phyloP scores from a whole-genome alignment of 2,888 invertebrate genomes.

The Pecten maximus region DNA sequence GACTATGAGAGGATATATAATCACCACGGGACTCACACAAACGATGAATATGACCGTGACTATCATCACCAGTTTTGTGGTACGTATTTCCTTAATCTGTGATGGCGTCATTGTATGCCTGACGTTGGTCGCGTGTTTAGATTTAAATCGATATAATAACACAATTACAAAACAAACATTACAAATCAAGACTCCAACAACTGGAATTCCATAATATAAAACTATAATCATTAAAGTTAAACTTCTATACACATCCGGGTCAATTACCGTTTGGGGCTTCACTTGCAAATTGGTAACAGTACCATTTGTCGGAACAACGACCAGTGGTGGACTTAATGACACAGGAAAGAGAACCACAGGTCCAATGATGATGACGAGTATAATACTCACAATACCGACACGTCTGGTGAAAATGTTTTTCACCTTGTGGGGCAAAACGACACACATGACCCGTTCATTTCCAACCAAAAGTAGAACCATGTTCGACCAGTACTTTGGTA shows the following conservation, averaged over 20 bases:
- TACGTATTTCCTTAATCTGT: not conserved
- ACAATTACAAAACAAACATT: not conserved
- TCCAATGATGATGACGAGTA: not conserved
- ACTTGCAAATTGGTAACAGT: not conserved
- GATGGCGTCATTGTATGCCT: not conserved
- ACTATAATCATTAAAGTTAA: not conserved
- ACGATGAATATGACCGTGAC: not conserved
- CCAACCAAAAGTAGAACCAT: not conserved
- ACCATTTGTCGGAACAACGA: not conserved
- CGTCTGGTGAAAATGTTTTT: not conserved
- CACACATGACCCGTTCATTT: not conserved
- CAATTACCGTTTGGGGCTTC: not conserved
- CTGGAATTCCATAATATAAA: not conserved
- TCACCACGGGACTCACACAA: not conserved
- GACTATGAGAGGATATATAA: not conserved
- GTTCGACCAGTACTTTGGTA: slow-evolving; percentile 7
- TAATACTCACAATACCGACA: not conserved
- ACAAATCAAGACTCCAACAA: not conserved
- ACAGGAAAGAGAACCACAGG: not conserved
- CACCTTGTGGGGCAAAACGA: not conserved
- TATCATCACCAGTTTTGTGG: not conserved
- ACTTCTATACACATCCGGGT: not conserved
- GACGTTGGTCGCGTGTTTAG: not conserved
- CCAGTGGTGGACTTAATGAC: not conserved
- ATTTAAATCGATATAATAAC: not conserved